These are phyloP conservation scores for Leptinotarsa juncta DNA, from an alignment of 2,888 invertebrate genomes.

Conservation along the genomic window DNA sequence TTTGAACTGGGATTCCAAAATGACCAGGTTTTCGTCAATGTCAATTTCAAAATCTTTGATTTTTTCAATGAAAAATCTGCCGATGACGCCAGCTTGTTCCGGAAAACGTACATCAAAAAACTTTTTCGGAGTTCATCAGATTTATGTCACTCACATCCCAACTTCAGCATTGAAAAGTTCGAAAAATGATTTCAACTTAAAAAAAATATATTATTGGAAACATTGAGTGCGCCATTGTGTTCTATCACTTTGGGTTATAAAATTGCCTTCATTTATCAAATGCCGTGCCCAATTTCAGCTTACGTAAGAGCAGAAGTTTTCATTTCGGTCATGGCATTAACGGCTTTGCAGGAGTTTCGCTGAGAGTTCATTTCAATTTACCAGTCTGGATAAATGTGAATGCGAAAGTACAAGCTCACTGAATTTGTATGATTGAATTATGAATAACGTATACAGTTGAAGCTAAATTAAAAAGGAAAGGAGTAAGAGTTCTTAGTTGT, in stretches of 20 bases:
- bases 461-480: background rate
- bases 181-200: too few species aligned
- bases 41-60: too few species aligned
- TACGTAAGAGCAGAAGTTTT: conserved; percentile 8
- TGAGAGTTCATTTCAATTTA: background rate
- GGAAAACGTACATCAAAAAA: too few species aligned
- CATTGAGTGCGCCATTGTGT: conserved; percentile 1
- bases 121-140: too few species aligned
- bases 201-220: too few species aligned
- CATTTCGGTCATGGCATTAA: background rate
- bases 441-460: background rate
- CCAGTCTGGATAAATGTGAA: background rate
- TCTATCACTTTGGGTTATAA: conserved; percentile 9
- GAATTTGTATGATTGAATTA: background rate
- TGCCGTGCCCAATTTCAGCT: conserved; percentile 9
- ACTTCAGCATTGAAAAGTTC: too few species aligned
- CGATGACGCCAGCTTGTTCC: too few species aligned
- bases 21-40: too few species aligned
- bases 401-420: background rate
- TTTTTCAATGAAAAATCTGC: too few species aligned
- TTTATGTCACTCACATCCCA: too few species aligned
- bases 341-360: background rate
- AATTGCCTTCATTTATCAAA: conserved; percentile 31
- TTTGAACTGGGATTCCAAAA: too few species aligned
- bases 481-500: too few species aligned